Conservation (phyloP, 2,888 invertebrate species). For the Caenorhabditis doughertyi region DNA sequence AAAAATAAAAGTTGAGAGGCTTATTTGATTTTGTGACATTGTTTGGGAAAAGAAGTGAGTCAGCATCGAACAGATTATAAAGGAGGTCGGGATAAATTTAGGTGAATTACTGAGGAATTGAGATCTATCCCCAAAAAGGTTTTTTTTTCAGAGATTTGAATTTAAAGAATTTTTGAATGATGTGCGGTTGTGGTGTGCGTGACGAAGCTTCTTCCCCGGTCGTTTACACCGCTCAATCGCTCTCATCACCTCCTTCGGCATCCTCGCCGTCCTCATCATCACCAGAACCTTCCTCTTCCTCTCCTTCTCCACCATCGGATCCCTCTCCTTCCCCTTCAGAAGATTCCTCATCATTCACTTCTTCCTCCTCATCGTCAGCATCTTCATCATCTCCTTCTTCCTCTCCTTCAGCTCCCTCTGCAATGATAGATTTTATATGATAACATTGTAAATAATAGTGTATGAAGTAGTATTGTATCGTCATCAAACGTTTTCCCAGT, state of each 20-base stretch:
- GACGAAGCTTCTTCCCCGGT: slow-evolving; percentile 12
- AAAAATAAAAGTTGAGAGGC: not conserved
- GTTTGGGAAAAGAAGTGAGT: slow-evolving; percentile 23
- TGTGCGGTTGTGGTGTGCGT: slow-evolving; percentile 11
- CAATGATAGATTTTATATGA: not conserved
- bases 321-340: slow-evolving; percentile 69
- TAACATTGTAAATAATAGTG: too few species aligned
- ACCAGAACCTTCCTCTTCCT: slow-evolving; percentile 66
- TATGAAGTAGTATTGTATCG: too few species aligned
- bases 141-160: slow-evolving; percentile 49
- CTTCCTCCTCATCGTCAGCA: slow-evolving; percentile 74
- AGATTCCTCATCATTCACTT: slow-evolving; percentile 72
- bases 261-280: slow-evolving; percentile 68
- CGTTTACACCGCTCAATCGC: slow-evolving; percentile 57
- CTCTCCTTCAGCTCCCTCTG: slow-evolving; percentile 66
- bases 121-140: slow-evolving; percentile 62
- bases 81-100: slow-evolving; percentile 2
- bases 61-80: slow-evolving; percentile 38
- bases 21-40: slow-evolving; percentile 37
- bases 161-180: slow-evolving; percentile 34
- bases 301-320: slow-evolving; percentile 68
- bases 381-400: slow-evolving; percentile 70
- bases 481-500: too few species aligned
- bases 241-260: slow-evolving; percentile 70
- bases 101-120: slow-evolving; percentile 59